Conservation (phyloP, 2,888 invertebrate genomes). For the Blastobasis lacticolella region DNA sequence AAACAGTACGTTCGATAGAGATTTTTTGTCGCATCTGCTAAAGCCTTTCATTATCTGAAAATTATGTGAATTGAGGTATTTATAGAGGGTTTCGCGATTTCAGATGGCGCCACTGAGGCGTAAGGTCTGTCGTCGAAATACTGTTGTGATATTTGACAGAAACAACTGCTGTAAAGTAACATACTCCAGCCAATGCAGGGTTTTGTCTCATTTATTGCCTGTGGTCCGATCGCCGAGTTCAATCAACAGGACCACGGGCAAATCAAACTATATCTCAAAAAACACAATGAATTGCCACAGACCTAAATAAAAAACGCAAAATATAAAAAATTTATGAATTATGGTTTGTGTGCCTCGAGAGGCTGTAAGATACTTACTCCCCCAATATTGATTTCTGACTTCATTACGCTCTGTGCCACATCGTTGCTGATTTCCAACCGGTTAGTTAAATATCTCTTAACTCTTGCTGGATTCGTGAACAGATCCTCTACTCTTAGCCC, state of each 20-base stretch:
- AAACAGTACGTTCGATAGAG: constrained; percentile 27
- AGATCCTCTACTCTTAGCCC: constrained; percentile 68
- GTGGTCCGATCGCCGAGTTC: too few species aligned
- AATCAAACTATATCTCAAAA: too few species aligned
- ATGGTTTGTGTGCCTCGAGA: neutral
- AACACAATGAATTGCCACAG: too few species aligned
- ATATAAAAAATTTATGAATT: too few species aligned
- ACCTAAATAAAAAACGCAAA: too few species aligned
- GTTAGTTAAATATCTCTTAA: constrained; percentile 45
- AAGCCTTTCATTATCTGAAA: constrained; percentile 49
- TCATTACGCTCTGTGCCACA: constrained; percentile 53
- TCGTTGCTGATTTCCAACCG: constrained; percentile 44
- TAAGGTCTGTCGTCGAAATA: too few species aligned
- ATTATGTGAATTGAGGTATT: neutral
- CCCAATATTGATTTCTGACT: constrained; percentile 61
- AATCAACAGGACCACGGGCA: too few species aligned
- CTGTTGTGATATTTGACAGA: too few species aligned
- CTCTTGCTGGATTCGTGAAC: constrained; percentile 57
- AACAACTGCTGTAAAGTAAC: too few species aligned
- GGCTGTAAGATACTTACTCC: constrained; percentile 53
- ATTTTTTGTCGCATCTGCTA: constrained; percentile 36
- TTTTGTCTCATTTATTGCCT: too few species aligned
- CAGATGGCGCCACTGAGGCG: too few species aligned
- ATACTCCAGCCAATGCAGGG: neutral
- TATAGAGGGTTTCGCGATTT: too few species aligned